Conservation (phyloP, 2,113 vertebrate species). For the Bucco capensis region DNA sequence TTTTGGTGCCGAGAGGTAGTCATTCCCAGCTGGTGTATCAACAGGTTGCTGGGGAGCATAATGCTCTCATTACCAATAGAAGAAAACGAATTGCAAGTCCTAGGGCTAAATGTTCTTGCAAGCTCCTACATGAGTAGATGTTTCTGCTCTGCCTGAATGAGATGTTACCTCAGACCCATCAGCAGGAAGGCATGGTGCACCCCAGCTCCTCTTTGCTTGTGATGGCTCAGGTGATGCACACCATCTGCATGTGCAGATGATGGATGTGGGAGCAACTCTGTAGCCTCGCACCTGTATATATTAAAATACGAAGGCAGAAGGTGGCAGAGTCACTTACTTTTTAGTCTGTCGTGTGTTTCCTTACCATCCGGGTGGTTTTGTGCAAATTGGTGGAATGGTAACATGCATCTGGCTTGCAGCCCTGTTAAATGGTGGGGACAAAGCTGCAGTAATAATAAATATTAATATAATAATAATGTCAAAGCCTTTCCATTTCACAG, state of each 20-base stretch:
- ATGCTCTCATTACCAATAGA: neutral
- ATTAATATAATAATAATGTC: neutral
- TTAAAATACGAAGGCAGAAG: neutral
- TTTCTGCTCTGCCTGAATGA: rapidly evolving
- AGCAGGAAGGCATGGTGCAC: neutral
- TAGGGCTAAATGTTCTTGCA: neutral
- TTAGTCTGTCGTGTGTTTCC: neutral
- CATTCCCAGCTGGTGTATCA: neutral
- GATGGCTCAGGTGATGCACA: rapidly evolving
- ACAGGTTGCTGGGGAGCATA: neutral
- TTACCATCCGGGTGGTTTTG: neutral
- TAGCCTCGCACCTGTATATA: neutral
- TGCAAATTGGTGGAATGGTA: neutral
- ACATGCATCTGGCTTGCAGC: neutral
- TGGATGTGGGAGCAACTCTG: neutral
- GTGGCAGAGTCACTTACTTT: neutral
- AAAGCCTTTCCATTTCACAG: neutral
- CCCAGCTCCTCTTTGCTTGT: rapidly evolving
- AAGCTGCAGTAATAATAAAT: neutral
- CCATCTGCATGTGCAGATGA: neutral
- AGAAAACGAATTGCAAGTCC: neutral
- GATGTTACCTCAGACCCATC: neutral
- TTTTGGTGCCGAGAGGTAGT: neutral
- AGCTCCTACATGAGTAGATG: neutral
- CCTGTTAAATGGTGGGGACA: neutral